Evolutionary conservation across 2,797 vertebrate genomes (phyloP).

Genomic region (Bovichtus variegatus): DNA sequence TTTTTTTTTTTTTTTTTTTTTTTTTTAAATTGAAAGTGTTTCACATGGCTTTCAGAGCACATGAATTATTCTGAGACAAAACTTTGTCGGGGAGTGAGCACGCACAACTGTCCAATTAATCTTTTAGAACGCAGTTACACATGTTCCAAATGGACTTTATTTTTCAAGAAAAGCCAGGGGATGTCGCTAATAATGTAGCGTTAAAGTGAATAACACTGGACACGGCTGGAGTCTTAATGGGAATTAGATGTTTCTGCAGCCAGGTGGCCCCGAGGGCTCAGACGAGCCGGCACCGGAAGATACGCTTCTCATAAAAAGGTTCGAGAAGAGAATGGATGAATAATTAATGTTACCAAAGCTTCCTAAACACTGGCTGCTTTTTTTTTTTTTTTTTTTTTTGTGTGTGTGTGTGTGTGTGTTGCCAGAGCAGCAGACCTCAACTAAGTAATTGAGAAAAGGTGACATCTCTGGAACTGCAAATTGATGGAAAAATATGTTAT

Average conservation of each 20-base stretch:
- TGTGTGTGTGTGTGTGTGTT: not conserved
- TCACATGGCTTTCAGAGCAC: conserved; percentile 69
- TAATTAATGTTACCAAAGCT: conserved; percentile 65
- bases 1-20: no score
- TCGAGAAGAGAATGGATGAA: conserved; percentile 62
- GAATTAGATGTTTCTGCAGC: conserved; percentile 73
- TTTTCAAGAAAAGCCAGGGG: conserved; percentile 18
- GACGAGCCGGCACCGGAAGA: conserved; percentile 35
- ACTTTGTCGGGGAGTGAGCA: conserved; percentile 45
- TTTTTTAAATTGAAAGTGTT: conserved; percentile 68
- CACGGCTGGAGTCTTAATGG: conserved; percentile 77
- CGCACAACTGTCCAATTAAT: conserved; percentile 71
- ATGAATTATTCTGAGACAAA: conserved; percentile 79
- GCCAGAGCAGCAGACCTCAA: conserved; percentile 3
- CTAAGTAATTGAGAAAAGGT: conserved; percentile 26
- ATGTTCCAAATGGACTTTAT: conserved; percentile 66
- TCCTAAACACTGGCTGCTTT: conserved; percentile 26
- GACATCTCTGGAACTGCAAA: conserved; percentile 26
- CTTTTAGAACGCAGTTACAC: conserved; percentile 64
- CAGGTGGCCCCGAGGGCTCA: conserved; percentile 67
- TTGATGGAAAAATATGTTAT: conserved; percentile 34
- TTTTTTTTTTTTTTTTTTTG: no score
- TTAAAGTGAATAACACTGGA: conserved; percentile 57
- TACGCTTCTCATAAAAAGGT: conserved; percentile 59
- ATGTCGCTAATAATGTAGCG: conserved; percentile 55